Evolutionary conservation across 1,140 invertebrate genomes (phyloP).

Genomic region (Lordiphosa collinella): DNA sequence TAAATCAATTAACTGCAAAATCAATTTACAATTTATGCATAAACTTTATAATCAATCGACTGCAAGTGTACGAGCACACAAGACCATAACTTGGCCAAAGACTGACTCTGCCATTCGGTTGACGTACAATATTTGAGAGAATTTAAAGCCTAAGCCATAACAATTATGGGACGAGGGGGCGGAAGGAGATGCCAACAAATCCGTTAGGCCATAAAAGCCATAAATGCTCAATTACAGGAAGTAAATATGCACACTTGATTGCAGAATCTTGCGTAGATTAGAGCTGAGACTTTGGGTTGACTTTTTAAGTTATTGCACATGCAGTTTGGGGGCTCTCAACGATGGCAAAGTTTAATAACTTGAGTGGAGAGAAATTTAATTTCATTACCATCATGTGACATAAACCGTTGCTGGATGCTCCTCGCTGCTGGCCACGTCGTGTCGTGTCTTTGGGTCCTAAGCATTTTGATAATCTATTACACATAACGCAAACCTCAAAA

Average conservation of each 20-base stretch:
- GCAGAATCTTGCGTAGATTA: slow-evolving; percentile 73
- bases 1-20: slow-evolving; percentile 75
- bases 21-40: slow-evolving; percentile 76
- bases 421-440: slow-evolving; percentile 17
- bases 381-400: slow-evolving; percentile 76
- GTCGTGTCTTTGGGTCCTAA: slow-evolving; percentile 35
- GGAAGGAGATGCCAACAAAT: slow-evolving; percentile 33
- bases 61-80: slow-evolving; percentile 17
- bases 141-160: slow-evolving; percentile 63
- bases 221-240: slow-evolving; percentile 77
- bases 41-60: slow-evolving; percentile 73
- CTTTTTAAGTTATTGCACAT: slow-evolving; percentile 74
- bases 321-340: slow-evolving; percentile 28
- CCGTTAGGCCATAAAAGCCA: slow-evolving; percentile 77
- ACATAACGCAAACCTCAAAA: slow-evolving; percentile 73
- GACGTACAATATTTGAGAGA: slow-evolving; percentile 6
- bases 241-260: slow-evolving; percentile 76
- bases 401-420: slow-evolving; percentile 59
- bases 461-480: slow-evolving; percentile 78
- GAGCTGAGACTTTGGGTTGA: slow-evolving; percentile 41
- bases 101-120: no score
- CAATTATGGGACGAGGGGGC: slow-evolving; percentile 53
- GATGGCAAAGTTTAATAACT: slow-evolving; percentile 50
- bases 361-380: slow-evolving; percentile 67
- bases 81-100: slow-evolving; percentile 16